Percentiles rank a stretch among this genome's conserved stretches.
phyloP scores from a whole-genome alignment of 2,888 invertebrate species.

The Melolontha melolontha region DNA sequence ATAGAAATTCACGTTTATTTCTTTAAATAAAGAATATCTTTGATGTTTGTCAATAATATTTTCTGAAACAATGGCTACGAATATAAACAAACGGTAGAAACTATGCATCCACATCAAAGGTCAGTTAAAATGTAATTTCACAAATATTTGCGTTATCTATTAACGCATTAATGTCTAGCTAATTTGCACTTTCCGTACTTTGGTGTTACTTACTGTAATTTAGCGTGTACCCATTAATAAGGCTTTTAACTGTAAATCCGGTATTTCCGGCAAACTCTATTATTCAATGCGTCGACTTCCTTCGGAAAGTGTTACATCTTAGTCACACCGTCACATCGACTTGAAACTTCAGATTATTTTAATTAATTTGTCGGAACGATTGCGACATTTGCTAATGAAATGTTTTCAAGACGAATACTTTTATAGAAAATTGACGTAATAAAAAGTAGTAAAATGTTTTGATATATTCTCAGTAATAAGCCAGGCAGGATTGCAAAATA shows the following conservation, averaged over 20 bases:
- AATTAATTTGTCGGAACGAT: too few relatives aligned
- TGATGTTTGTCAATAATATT: background rate
- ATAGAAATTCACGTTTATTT: too few relatives aligned
- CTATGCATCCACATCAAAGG: background rate
- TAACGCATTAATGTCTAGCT: background rate
- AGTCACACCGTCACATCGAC: background rate
- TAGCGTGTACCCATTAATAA: background rate
- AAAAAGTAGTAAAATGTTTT: too few relatives aligned
- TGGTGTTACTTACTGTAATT: slow-evolving; percentile 4
- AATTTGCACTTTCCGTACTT: slow-evolving; percentile 1
- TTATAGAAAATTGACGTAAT: too few relatives aligned
- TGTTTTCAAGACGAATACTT: too few relatives aligned
- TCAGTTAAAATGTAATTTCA: background rate
- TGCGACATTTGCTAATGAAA: too few relatives aligned
- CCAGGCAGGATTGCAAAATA: too few relatives aligned
- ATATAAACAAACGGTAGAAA: background rate
- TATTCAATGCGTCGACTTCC: slow-evolving; percentile 15
- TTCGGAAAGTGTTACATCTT: slow-evolving; percentile 24
- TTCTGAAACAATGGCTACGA: background rate
- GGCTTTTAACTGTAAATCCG: slow-evolving; percentile 28
- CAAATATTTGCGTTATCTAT: slow-evolving; percentile 5
- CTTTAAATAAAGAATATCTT: too few relatives aligned
- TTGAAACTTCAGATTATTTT: too few relatives aligned
- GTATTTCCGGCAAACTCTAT: slow-evolving; percentile 30
- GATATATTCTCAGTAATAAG: too few relatives aligned